Evolutionary conservation across 2,797 vertebrate species (phyloP).

Genomic region (Mormyrus proboscirostris): DNA sequence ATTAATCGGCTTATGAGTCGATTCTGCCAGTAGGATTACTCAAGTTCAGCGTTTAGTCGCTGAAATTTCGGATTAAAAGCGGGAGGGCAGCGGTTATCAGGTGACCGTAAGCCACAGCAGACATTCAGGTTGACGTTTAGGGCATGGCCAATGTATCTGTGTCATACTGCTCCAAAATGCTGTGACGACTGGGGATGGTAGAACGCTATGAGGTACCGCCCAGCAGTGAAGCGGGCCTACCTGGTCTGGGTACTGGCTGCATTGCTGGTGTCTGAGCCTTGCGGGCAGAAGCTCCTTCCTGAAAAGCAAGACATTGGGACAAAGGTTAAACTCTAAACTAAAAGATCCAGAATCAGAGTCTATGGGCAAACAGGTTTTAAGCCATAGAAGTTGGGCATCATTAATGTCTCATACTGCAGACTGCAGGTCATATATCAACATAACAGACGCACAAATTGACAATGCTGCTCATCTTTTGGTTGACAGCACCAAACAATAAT

Average conservation of each 20-base stretch:
- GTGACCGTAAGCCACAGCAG: neutral
- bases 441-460: neutral
- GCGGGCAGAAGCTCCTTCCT: constrained; percentile 96
- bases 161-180: neutral
- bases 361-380: neutral
- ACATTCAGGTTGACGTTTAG: neutral
- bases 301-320: constrained; percentile 34
- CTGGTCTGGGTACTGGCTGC: constrained; percentile 93
- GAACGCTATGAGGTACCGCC: neutral
- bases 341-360: neutral
- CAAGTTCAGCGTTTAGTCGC: neutral
- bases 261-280: constrained; percentile 90
- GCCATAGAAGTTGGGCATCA: neutral
- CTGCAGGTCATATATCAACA: neutral
- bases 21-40: neutral
- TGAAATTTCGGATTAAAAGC: neutral
- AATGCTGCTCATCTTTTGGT: neutral
- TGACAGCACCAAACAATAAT: neutral
- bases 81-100: neutral
- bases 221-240: constrained; percentile 46
- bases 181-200: neutral
- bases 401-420: constrained; percentile 4
- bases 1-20: neutral
- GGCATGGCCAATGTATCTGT: neutral
- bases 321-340: neutral